These are phyloP conservation scores for Rhabdornis inornatus DNA, from an alignment of 2,113 vertebrate genomes.

Conservation along the genomic window DNA sequence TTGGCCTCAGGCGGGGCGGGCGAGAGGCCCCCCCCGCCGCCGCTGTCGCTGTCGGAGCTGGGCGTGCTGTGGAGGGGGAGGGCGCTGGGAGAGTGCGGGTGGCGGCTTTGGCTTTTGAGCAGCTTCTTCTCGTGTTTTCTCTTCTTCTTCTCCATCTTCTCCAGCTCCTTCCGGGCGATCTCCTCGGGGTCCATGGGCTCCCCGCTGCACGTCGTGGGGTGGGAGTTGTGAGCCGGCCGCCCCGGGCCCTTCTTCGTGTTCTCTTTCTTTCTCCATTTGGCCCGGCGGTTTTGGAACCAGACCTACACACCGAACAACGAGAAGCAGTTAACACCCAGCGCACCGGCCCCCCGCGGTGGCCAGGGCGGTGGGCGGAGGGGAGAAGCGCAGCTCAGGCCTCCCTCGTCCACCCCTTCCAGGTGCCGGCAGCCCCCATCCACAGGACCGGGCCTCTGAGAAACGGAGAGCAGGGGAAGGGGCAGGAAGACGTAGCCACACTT, in stretches of 20 bases:
- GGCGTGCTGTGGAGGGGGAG: slow-evolving; percentile 90
- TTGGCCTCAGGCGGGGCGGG: no score
- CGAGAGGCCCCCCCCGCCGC: slow-evolving; percentile 82
- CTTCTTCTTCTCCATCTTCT: slow-evolving; percentile 94
- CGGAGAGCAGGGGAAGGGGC: not conserved
- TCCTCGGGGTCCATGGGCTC: slow-evolving; percentile 98
- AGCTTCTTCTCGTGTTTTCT: slow-evolving; percentile 94
- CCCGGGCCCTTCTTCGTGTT: slow-evolving; percentile 98
- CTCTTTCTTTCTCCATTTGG: slow-evolving; percentile 98
- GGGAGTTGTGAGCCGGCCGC: slow-evolving; percentile 96
- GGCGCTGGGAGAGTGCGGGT: slow-evolving; percentile 77
- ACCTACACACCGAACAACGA: slow-evolving; percentile 83
- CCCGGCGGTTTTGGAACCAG: slow-evolving; percentile 98
- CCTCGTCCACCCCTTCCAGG: not conserved
- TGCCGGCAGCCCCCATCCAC: not conserved
- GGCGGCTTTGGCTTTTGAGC: slow-evolving; percentile 88
- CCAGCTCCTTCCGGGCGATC: slow-evolving; percentile 92
- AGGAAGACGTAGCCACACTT: not conserved
- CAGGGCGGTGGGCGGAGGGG: not conserved
- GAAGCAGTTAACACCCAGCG: slow-evolving; percentile 64
- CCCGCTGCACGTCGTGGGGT: slow-evolving; percentile 96
- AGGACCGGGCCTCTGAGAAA: not conserved
- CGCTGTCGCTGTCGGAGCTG: slow-evolving; percentile 96
- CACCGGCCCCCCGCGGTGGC: slow-evolving; percentile 21
- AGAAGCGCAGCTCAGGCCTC: not conserved